phyloP scores from a whole-genome alignment of 2,888 invertebrate genomes.

The Diachrysia chrysitis region DNA sequence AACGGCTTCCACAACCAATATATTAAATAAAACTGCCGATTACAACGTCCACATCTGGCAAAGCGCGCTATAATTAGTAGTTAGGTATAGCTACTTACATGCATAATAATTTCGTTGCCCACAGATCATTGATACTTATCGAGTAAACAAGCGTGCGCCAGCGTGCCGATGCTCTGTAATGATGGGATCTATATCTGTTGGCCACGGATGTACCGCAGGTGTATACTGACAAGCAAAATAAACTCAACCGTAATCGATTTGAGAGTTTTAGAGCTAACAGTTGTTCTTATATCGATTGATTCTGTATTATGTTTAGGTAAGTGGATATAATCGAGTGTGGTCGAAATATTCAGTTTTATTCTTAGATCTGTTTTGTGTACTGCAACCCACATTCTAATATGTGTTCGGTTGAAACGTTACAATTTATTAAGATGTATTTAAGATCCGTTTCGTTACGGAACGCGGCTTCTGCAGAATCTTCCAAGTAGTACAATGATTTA shows the following conservation, averaged over 20 bases:
- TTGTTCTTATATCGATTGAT: constrained; percentile 74
- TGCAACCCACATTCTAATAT: constrained; percentile 32
- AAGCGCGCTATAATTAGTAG: constrained; percentile 52
- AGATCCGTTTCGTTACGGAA: background rate
- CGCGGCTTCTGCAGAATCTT: background rate
- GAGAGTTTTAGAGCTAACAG: constrained; percentile 79
- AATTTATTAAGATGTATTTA: constrained; percentile 33
- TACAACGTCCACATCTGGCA: constrained; percentile 56
- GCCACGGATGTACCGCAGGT: constrained; percentile 80
- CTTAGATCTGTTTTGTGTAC: constrained; percentile 56
- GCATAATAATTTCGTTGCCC: constrained; percentile 67
- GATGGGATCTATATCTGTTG: constrained; percentile 85
- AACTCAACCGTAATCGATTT: constrained; percentile 85
- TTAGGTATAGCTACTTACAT: constrained; percentile 55
- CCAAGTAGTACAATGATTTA: background rate
- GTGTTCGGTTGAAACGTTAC: constrained; percentile 17
- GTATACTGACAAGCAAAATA: constrained; percentile 85
- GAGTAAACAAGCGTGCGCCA: constrained; percentile 70
- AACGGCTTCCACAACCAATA: constrained; percentile 21
- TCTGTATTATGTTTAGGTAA: constrained; percentile 72
- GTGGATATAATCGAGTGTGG: constrained; percentile 70
- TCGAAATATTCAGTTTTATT: constrained; percentile 68
- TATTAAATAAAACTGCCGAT: constrained; percentile 53
- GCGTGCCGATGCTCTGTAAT: constrained; percentile 67
- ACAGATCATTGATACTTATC: constrained; percentile 71